phyloP scores from a whole-genome alignment of 2,113 vertebrate genomes.

The Etia nguti region DNA sequence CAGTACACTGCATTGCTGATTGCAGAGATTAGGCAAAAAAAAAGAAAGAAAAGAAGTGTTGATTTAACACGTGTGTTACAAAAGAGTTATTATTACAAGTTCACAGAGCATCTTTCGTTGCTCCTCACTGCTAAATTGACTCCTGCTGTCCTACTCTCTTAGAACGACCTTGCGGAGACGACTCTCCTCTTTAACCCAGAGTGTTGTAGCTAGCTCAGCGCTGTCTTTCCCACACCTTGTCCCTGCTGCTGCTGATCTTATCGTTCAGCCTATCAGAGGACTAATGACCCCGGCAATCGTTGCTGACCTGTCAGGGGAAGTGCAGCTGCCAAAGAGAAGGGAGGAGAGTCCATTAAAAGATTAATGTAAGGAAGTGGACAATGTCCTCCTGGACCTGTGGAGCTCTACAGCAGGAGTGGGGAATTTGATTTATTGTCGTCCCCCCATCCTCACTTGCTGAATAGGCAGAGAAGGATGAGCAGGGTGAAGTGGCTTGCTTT shows the following conservation, averaged over 20 bases:
- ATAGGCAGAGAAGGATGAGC: conserved; percentile 53
- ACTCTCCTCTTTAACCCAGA: conserved; percentile 37
- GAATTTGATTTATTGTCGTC: conserved; percentile 66
- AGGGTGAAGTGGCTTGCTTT: conserved; percentile 21
- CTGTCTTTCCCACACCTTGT: conserved; percentile 52
- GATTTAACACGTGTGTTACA: not conserved
- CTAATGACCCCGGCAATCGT: conserved; percentile 72
- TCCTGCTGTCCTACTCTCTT: not conserved
- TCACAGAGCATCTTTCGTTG: not conserved
- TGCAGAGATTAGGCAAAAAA: not conserved
- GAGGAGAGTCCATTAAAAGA: conserved; percentile 78
- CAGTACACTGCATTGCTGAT: not conserved
- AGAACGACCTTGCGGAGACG: conserved; percentile 20
- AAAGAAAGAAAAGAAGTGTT: not conserved
- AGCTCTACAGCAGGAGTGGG: conserved; percentile 48
- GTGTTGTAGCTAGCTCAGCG: conserved; percentile 38
- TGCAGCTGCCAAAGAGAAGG: conserved; percentile 63
- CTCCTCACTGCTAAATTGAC: not conserved
- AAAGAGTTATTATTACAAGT: not conserved
- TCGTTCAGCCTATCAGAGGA: conserved; percentile 66
- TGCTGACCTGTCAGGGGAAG: conserved; percentile 64
- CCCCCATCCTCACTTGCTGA: conserved; percentile 35
- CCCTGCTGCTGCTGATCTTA: conserved; percentile 69
- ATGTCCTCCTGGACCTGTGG: conserved; percentile 70
- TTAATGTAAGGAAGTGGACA: conserved; percentile 75